Evolutionary conservation across 2,113 vertebrate genomes (phyloP), one percentile per base, ranked within the genome.

Genomic region (Polypterus senegalus): DNA sequence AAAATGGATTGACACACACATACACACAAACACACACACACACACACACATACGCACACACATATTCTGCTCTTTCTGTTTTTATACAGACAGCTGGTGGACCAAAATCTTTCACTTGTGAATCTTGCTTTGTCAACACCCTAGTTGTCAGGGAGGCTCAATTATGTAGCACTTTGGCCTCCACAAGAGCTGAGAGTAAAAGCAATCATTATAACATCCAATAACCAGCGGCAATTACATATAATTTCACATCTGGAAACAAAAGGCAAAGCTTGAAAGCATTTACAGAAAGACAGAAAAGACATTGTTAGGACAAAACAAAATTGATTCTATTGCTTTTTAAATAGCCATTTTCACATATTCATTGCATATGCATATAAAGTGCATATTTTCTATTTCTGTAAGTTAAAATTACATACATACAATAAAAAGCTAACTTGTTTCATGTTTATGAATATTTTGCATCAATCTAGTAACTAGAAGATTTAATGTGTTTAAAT

Each of bases 111-210:
- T 61, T 11, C 59, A 48, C 49, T 61, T 65, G 65, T 8, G n/a
- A 56, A 52, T 60, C 9, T 57, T 59, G 59, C 63, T 58, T 63
- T 58, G n/a, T 67, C 45, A 63, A 61, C 4, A 5, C 67, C 10
- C 61, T 59, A 56, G 63, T 68, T 79, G 79, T 80, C 74, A 81
- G 55, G 55, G 57, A 27, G 58, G 45, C 49, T 67, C 73, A 75
- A 76, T 83, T 83, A 78, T 61, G 62, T 69, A 77, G 73, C 79
- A 81, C 77, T 81, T 83, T 75, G 59, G 58, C 11, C 66, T 64
- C 60, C 69, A 55, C 59, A 59, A 63, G 64, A 58, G 66, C 65
- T 53, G 53, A 47, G 67, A 73, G 74, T 77, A 76, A 83, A 74
- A 74, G 67, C 71, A 43, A 56, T 73, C 67, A 80, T 80, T 77